Evolutionary conservation across 2,113 vertebrate species (phyloP).

Genomic region (Pelusios castaneus): DNA sequence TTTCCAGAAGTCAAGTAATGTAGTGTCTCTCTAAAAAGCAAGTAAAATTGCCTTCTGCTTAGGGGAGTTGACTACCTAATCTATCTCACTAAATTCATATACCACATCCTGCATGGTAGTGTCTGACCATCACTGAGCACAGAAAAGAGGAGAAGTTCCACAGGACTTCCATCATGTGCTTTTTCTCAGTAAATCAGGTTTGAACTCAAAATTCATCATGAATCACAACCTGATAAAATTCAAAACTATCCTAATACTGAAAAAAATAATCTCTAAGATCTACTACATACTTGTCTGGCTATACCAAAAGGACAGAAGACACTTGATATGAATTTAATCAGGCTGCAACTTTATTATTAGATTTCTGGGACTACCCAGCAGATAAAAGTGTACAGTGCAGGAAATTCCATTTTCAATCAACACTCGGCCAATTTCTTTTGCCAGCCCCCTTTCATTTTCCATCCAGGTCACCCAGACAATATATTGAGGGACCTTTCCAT

Average conservation of each 20-base stretch:
- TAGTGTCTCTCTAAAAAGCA: not conserved
- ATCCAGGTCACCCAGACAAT: not conserved
- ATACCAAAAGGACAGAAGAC: not conserved
- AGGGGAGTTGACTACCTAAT: not conserved
- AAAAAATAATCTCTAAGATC: not conserved
- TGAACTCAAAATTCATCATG: not conserved
- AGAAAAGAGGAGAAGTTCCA: not conserved
- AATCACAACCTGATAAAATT: not conserved
- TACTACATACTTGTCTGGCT: not conserved
- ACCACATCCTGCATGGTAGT: not conserved
- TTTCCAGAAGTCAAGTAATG: not conserved
- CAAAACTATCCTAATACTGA: not conserved
- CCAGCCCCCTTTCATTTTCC: not conserved
- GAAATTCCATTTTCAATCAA: not conserved
- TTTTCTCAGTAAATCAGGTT: not conserved
- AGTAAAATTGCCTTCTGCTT: fast-evolving
- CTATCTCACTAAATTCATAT: not conserved
- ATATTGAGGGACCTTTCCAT: not conserved
- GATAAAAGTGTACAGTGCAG: not conserved
- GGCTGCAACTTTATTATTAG: not conserved
- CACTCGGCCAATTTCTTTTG: not conserved
- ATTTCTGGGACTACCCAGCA: not conserved
- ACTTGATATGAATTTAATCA: not conserved
- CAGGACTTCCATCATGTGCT: not conserved
- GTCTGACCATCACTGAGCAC: not conserved